Conservation (phyloP, 2,113 vertebrate genomes). For the Sterna hirundo region DNA sequence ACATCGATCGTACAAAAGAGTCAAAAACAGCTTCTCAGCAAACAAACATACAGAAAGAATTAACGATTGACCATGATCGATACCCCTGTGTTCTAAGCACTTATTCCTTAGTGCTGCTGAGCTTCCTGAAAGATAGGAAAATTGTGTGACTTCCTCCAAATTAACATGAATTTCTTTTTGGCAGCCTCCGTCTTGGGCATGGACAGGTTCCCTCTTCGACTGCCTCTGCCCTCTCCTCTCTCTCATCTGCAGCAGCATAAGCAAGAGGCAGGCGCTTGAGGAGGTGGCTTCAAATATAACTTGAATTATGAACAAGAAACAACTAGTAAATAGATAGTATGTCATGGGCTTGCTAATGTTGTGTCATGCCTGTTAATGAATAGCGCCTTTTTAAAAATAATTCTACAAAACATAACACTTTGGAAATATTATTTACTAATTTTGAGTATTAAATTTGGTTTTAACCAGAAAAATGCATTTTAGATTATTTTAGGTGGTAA, state of each 20-base stretch:
- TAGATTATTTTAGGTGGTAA: background rate
- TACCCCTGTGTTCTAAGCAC: background rate
- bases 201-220: background rate
- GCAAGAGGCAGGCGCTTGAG: background rate
- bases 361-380: background rate
- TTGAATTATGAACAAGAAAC: background rate
- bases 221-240: background rate
- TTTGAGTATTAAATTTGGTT: background rate
- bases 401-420: background rate
- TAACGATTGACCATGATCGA: background rate
- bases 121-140: background rate
- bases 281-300: background rate
- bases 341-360: background rate
- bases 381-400: background rate
- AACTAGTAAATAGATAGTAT: background rate
- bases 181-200: background rate
- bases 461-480: background rate
- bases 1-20: background rate
- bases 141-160: background rate
- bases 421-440: background rate
- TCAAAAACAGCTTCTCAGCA: background rate
- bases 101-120: background rate
- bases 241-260: background rate
- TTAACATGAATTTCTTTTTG: background rate
- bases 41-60: background rate